These are phyloP conservation scores for Falco cherrug DNA, from an alignment of 2,797 vertebrate genomes.

Conservation along the genomic window DNA sequence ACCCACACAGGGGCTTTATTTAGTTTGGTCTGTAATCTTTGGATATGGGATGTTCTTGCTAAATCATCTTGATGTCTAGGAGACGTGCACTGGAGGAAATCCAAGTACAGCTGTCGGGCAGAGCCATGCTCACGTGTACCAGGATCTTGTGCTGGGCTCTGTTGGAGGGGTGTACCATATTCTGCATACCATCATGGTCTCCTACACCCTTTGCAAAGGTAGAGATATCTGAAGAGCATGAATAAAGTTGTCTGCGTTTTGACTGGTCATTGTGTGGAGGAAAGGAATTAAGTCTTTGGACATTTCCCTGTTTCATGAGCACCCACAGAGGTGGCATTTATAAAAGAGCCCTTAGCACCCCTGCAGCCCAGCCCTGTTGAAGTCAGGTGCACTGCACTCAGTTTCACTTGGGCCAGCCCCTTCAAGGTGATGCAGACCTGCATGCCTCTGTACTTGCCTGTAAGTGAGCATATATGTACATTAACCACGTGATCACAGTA, in stretches of 20 bases:
- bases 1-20: slow-evolving; percentile 14
- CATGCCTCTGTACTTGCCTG: background rate
- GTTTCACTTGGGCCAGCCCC: background rate
- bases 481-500: background rate
- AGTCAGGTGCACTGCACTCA: background rate
- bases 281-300: background rate
- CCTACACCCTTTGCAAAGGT: background rate
- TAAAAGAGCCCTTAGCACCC: background rate
- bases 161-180: background rate
- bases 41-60: background rate
- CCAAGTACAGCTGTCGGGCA: background rate
- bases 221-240: background rate
- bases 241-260: background rate
- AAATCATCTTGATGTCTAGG: background rate
- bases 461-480: background rate
- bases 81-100: background rate
- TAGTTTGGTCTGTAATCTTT: slow-evolving; percentile 27
- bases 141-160: background rate
- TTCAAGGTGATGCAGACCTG: background rate
- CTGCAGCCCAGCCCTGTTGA: background rate
- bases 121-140: background rate
- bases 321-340: background rate
- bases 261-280: background rate
- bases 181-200: background rate
- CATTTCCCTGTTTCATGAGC: background rate